Base-by-base conservation (phyloP, 1,140 invertebrate genomes). In the Drosophila bipectinata region DNA sequence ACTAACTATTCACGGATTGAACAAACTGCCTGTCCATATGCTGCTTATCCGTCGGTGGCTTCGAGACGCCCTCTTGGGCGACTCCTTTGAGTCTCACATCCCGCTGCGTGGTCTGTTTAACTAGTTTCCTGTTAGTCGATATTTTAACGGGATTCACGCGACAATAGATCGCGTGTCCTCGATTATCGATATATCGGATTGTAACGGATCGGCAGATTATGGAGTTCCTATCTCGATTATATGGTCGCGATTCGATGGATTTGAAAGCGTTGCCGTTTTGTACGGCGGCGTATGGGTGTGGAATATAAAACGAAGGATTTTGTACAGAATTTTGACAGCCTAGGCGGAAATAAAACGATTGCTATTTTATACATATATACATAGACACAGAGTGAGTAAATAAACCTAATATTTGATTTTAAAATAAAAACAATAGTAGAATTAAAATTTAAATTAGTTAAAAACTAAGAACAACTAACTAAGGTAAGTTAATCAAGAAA, bases 1-100 rank as follows among this genome's bases (percentile, higher is more conserved):
- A 80, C 78, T 79, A 79, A 81, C 78, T 79, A n/a, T 52, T 32
- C 2, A 59, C 6, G 12, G 61, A 54, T 26, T 80, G 77, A 4
- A 72, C 61, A 63, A 76, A 72, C 10, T 76, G 76, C 28, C 48
- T 64, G 6, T 76, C 72, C 15, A 66, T 9, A 32, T 15, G 54
- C 62, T 58, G 49, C n/a, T 61, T 56, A n/a, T 26, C 37, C 15
- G 45, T n/a, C 44, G 7, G 7, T 9, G 6, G 44, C 44, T 47
- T 47, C 2, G 18, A 6, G 7, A 3, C 18, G 44, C 44, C 15
- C 44, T 47, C 44, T 9, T 47, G 44, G 44, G 18, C 18, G 9
- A 21, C 44, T 10, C 15, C 9, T 21, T 47, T 47, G 44, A 47
- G 44, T 47, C 21, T 47, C 44, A 47, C 56, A 58, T 58, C 24